These are phyloP conservation scores for Cabera pusaria DNA, from an alignment of 2,888 invertebrate genomes.

Conservation along the genomic window DNA sequence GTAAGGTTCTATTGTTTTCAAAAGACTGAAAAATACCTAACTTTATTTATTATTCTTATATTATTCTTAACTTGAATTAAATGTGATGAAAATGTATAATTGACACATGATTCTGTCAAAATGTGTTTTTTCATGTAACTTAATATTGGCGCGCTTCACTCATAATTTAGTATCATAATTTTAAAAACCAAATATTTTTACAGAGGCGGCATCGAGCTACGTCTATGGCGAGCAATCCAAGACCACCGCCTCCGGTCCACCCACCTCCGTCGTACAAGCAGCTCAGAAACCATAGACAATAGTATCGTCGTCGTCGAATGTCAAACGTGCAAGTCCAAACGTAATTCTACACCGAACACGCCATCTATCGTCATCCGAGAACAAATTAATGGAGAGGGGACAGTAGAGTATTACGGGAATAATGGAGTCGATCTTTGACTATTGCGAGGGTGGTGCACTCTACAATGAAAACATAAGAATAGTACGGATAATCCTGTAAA, in stretches of 20 bases:
- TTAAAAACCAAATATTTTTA: no score
- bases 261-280: slow-evolving; percentile 63
- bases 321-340: slow-evolving; percentile 56
- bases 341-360: slow-evolving; percentile 42
- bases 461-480: slow-evolving; percentile 47
- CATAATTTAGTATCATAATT: no score
- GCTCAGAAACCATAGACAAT: slow-evolving; percentile 70
- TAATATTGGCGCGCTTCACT: no score
- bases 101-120: no score
- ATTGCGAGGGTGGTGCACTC: slow-evolving; percentile 80
- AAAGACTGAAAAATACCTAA: no score
- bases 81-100: no score
- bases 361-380: slow-evolving; percentile 68
- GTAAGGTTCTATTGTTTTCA: no score
- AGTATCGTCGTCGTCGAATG: slow-evolving; percentile 76
- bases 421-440: slow-evolving; percentile 71
- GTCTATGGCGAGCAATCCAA: slow-evolving; percentile 92
- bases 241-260: slow-evolving; percentile 76
- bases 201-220: slow-evolving; percentile 92
- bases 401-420: slow-evolving; percentile 57
- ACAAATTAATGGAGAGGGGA: slow-evolving; percentile 56
- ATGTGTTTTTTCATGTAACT: no score
- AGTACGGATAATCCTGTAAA: no score
- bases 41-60: no score
- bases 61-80: no score